Percentiles rank a stretch among this genome's conserved stretches.
phyloP scores from a whole-genome alignment of 1,140 invertebrate species.

The Neodiprion fabricii region DNA sequence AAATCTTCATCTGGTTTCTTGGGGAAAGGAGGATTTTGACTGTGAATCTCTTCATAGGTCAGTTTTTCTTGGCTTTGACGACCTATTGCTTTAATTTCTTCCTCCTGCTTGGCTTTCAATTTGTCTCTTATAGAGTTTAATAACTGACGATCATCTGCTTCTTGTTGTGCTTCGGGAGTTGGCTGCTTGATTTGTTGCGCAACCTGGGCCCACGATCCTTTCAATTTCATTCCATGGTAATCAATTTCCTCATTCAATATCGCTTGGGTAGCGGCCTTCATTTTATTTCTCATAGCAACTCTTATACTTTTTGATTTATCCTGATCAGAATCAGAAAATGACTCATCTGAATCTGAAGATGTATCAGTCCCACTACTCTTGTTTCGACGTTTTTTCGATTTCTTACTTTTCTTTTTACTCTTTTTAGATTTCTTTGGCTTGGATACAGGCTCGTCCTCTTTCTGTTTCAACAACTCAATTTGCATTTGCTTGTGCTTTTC shows the following conservation, averaged over 20 bases:
- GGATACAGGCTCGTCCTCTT: conserved; percentile 49
- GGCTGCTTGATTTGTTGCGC: conserved; percentile 36
- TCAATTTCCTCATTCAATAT: conserved; percentile 61
- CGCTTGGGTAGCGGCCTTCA: conserved; percentile 54
- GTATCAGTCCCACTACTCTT: conserved; percentile 61
- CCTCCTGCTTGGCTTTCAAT: conserved; percentile 59
- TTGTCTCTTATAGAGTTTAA: conserved; percentile 56
- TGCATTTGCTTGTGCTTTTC: conserved; percentile 58
- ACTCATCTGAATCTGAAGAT: conserved; percentile 61
- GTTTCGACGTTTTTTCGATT: conserved; percentile 63
- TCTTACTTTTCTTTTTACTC: conserved; percentile 68
- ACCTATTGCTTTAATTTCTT: conserved; percentile 50
- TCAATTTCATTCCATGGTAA: conserved; percentile 44
- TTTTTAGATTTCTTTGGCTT: conserved; percentile 61
- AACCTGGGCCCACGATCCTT: conserved; percentile 39
- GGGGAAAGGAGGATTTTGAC: conserved; percentile 57
- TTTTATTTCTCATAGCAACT: conserved; percentile 73
- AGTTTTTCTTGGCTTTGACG: conserved; percentile 28
- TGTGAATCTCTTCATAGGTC: conserved; percentile 26
- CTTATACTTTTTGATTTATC: conserved; percentile 69
- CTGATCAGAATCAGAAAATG: conserved; percentile 59
- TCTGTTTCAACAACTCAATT: conserved; percentile 54
- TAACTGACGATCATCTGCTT: conserved; percentile 47
- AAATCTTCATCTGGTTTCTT: conserved; percentile 49
- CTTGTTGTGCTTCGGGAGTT: conserved; percentile 29